Conservation (phyloP, 2,888 invertebrate genomes). For the Xylota sylvarum region DNA sequence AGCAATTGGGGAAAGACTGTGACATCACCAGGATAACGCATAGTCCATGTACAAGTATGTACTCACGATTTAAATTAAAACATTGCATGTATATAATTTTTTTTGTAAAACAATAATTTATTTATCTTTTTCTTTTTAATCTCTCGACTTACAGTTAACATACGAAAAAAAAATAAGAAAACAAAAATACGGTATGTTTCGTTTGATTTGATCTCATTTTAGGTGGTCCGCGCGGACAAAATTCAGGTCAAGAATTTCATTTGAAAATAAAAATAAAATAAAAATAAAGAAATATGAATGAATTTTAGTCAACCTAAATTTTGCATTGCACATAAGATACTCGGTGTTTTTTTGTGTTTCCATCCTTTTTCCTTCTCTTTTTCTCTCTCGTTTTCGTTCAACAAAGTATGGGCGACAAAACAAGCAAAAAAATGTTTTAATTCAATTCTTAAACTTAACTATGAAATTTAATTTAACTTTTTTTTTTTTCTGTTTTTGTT, state of each 20-base stretch:
- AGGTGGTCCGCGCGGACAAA: conserved; percentile 63
- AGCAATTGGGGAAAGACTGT: too few species aligned
- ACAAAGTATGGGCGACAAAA: conserved; percentile 56
- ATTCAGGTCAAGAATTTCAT: conserved; percentile 77
- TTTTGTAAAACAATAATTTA: conserved; percentile 75
- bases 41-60: too few species aligned
- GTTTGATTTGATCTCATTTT: conserved; percentile 30
- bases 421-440: conserved; percentile 43
- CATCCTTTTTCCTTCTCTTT: conserved; percentile 27
- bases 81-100: background rate
- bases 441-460: conserved; percentile 42
- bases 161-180: conserved; percentile 47
- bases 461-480: conserved; percentile 28
- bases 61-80: too few species aligned
- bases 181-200: conserved; percentile 43
- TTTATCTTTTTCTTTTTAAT: conserved; percentile 60
- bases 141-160: conserved; percentile 66
- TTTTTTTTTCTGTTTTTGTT: conserved; percentile 37
- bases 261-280: conserved; percentile 43
- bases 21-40: too few species aligned
- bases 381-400: conserved; percentile 54
- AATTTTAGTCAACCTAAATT: conserved; percentile 78
- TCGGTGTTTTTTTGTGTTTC: conserved; percentile 13
- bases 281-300: conserved; percentile 57
- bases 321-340: conserved; percentile 60